Base-by-base conservation (phyloP, 2,113 vertebrate species). In the Ictalurus furcatus region DNA sequence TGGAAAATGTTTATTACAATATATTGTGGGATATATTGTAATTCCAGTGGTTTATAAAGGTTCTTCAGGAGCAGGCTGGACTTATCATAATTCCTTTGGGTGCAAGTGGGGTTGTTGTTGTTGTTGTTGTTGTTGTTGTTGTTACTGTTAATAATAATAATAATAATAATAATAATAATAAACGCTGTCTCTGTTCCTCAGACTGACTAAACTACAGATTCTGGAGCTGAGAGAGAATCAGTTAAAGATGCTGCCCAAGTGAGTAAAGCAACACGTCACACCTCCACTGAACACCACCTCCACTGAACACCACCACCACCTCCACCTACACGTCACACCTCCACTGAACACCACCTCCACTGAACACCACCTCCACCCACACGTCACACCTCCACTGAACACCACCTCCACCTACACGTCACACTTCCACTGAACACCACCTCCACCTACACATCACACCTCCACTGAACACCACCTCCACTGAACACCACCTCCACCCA, bases 191-290 rank as follows among this genome's bases (percentile, higher is more conserved):
- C 40, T 23, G 91, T 93, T 88, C 59, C 28, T 73, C 95, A 99
- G 98, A 94, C 94, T 99, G 94, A 98, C 96, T 85, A 99, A 98
- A 94, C 96, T 99, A 81, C 98, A 98, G 94, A 99, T 99, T 92
- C 54, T 99, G 95, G 98, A 99, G 95, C 96, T 99, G 92, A 96
- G 98, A 94, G 98, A 99, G 95, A 99, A 99, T 94, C 98, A 99
- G 94, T 94, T 99, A 91, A 99, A 99, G 96, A 97, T 98, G 96
- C 95, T 99, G 96, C 98, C 98, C 95, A 99, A 99, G 98, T 99
- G 97, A 97, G 97, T 97, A 91, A 3, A 37, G 30, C 11, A 25
- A 23, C 73, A 25, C 73, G 9, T 11, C 48, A 48, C 16, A 25
- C 73, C 16, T 3, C 2, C 73, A 23, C 73, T 13, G 9, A 44